phyloP scores from a whole-genome alignment of 1,140 invertebrate species.

The Mesaphorura yosii region DNA sequence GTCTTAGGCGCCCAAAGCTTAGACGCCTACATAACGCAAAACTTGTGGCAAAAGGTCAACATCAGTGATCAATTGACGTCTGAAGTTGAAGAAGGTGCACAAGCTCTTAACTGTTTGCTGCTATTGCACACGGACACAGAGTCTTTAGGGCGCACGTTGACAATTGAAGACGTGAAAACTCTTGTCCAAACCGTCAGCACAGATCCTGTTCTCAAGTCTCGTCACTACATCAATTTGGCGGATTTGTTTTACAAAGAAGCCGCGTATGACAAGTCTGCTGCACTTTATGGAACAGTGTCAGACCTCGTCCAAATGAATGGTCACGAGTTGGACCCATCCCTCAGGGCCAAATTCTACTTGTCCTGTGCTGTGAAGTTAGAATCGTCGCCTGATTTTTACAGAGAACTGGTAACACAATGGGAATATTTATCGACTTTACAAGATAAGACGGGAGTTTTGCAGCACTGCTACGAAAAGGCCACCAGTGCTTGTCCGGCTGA shows the following conservation, averaged over 20 bases:
- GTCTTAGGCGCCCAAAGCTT: no score
- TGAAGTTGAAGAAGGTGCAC: no score
- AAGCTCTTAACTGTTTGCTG: no score
- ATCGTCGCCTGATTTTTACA: conserved; percentile 9
- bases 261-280: conserved; percentile 3
- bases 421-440: not conserved
- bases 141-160: not conserved
- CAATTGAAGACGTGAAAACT: conserved; percentile 1
- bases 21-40: no score
- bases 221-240: no score
- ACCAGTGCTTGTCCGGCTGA: not conserved
- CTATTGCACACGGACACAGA: not conserved
- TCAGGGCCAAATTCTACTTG: conserved; percentile 10
- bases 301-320: conserved; percentile 4
- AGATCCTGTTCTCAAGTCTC: no score
- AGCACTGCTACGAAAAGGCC: not conserved
- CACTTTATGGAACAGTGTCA: conserved; percentile 7
- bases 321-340: not conserved
- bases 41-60: no score
- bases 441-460: not conserved
- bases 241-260: conserved; percentile 13
- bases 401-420: not conserved
- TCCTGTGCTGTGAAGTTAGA: conserved; percentile 12
- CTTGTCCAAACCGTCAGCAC: not conserved
- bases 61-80: no score